Conservation (phyloP, 2,888 invertebrate genomes). For the Ectemnius cavifrons region DNA sequence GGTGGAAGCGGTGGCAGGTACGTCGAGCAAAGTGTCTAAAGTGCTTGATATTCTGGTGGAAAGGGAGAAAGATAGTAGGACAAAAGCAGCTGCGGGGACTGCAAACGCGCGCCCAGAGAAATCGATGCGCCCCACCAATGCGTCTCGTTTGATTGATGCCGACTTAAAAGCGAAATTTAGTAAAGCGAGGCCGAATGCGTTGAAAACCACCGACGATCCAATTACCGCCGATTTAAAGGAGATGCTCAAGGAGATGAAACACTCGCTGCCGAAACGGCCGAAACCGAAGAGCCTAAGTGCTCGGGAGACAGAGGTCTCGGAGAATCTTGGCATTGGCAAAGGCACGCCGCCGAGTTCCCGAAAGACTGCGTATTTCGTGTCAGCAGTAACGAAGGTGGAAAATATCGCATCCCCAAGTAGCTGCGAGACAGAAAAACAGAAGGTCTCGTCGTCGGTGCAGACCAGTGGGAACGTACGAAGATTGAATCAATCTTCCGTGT, state of each 20-base stretch:
- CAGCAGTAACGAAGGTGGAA: slow-evolving; percentile 43
- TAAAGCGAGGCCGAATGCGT: slow-evolving; percentile 33
- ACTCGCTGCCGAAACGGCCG: slow-evolving; percentile 84
- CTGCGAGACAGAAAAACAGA: slow-evolving; percentile 69
- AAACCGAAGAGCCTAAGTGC: slow-evolving; percentile 72
- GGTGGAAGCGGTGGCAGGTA: slow-evolving; percentile 44
- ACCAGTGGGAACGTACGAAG: slow-evolving; percentile 80
- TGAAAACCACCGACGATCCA: slow-evolving; percentile 64
- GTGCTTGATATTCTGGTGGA: slow-evolving; percentile 67
- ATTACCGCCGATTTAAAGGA: slow-evolving; percentile 80
- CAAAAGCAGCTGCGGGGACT: slow-evolving; percentile 23
- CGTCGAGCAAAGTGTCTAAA: slow-evolving; percentile 66
- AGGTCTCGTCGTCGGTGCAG: slow-evolving; percentile 82
- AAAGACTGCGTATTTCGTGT: slow-evolving; percentile 49
- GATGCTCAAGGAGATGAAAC: slow-evolving; percentile 88
- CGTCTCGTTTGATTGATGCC: slow-evolving; percentile 27
- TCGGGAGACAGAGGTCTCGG: slow-evolving; percentile 29
- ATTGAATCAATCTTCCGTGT: slow-evolving; percentile 60
- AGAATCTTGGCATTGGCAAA: slow-evolving; percentile 20
- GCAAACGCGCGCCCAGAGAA: slow-evolving; percentile 31
- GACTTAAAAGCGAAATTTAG: slow-evolving; percentile 33
- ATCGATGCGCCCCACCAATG: slow-evolving; percentile 40
- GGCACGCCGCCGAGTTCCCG: slow-evolving; percentile 18
- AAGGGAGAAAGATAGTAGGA: slow-evolving; percentile 62
- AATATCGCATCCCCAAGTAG: slow-evolving; percentile 49